These are phyloP conservation scores for Madoqua kirkii DNA, from an alignment of 2,113 vertebrate species.

Conservation along the genomic window DNA sequence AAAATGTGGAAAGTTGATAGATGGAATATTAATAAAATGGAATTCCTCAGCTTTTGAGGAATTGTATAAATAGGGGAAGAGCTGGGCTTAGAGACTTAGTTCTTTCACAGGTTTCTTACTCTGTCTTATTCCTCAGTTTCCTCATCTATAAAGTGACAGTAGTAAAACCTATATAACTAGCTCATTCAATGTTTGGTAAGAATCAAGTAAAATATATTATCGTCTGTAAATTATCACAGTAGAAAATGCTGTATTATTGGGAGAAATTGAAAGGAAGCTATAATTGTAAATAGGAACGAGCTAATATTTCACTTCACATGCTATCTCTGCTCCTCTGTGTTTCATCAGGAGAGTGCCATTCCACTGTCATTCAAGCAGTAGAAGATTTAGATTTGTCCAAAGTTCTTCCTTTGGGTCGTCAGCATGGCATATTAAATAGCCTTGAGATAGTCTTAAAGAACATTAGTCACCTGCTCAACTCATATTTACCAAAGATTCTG, in stretches of 20 bases:
- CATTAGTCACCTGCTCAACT: slow-evolving; percentile 90
- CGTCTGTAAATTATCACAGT: not conserved
- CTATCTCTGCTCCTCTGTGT: not conserved
- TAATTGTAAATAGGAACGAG: slow-evolving; percentile 74
- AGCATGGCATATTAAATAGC: slow-evolving; percentile 92
- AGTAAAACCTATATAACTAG: not conserved
- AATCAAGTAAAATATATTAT: not conserved
- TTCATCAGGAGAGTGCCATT: slow-evolving; percentile 84
- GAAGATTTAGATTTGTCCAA: slow-evolving; percentile 82
- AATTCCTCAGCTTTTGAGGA: not conserved
- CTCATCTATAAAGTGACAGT: not conserved
- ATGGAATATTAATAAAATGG: not conserved
- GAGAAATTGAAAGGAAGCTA: not conserved
- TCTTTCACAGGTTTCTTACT: not conserved
- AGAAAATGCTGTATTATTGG: not conserved
- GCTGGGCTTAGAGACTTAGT: not conserved
- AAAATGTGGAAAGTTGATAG: not conserved
- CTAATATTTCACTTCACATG: not conserved
- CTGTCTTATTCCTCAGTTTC: not conserved
- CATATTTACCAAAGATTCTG: slow-evolving; percentile 90
- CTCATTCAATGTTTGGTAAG: not conserved
- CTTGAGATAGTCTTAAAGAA: slow-evolving; percentile 90
- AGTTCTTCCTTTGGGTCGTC: slow-evolving; percentile 92
- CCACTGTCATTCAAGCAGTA: slow-evolving; percentile 86
- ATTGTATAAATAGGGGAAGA: not conserved